These are phyloP conservation scores for Clistopyga incitator DNA, from an alignment of 2,888 invertebrate genomes.

Conservation along the genomic window DNA sequence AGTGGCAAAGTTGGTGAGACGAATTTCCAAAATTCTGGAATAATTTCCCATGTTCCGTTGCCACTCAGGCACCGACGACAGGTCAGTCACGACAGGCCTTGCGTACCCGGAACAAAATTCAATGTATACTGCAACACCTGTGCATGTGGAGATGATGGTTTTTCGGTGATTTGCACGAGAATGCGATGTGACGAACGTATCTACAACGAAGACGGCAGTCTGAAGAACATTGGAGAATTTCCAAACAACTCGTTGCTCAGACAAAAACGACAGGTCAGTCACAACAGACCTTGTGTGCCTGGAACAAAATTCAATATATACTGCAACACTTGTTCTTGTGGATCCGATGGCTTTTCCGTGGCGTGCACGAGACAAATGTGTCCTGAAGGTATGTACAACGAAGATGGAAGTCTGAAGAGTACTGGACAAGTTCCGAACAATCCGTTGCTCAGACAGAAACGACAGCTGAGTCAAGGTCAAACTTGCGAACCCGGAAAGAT, in stretches of 20 bases:
- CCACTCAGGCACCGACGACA: constrained; percentile 7
- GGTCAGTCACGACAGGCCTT: background rate
- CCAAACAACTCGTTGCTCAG: background rate
- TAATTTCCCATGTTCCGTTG: constrained; percentile 59
- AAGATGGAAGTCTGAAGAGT: constrained; percentile 63
- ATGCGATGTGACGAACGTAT: constrained; percentile 22
- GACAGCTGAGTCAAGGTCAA: background rate
- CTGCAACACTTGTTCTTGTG: background rate
- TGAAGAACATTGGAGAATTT: background rate
- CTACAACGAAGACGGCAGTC: background rate
- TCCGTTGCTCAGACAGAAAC: background rate
- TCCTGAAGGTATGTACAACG: constrained; percentile 54
- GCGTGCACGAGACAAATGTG: constrained; percentile 19
- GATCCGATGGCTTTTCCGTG: background rate
- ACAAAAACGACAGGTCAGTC: background rate
- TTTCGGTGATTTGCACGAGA: constrained; percentile 49
- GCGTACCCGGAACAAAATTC: background rate
- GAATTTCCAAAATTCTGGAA: background rate
- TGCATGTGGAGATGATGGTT: background rate
- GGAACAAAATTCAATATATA: background rate
- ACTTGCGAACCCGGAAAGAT: background rate
- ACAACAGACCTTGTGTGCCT: background rate
- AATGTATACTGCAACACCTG: background rate
- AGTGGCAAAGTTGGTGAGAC: background rate
- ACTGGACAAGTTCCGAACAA: background rate